A percentile compares a stretch with the other conserved stretches of the same genome.
Evolutionary conservation across 2,113 vertebrate genomes (phyloP).

Genomic region (Oreochromis niloticus): DNA sequence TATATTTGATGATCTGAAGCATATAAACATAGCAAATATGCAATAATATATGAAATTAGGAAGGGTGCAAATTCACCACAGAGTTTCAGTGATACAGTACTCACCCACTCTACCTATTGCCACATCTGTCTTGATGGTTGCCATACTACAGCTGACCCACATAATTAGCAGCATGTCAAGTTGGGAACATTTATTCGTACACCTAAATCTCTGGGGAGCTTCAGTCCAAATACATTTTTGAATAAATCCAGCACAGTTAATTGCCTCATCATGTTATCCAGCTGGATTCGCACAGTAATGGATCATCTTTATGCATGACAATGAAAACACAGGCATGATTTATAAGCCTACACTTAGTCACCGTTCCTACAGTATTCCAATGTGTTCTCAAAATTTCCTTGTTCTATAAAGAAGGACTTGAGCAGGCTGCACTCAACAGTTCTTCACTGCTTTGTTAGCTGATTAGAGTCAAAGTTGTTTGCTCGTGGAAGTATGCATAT

Average conservation of each 20-base stretch:
- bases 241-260: constrained; percentile 44
- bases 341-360: constrained; percentile 22
- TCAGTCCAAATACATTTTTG: constrained; percentile 25
- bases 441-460: neutral
- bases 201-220: constrained; percentile 3
- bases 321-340: constrained; percentile 27
- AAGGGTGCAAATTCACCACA: neutral
- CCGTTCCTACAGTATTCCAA: neutral
- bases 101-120: neutral
- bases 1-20: neutral
- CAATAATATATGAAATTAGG: neutral
- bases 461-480: neutral
- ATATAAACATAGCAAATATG: neutral
- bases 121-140: neutral
- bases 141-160: neutral
- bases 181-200: constrained; percentile 13
- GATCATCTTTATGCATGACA: constrained; percentile 41
- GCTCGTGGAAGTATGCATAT: neutral
- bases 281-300: constrained; percentile 20
- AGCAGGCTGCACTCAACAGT: neutral
- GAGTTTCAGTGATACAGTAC: neutral
- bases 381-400: neutral
- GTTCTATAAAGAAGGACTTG: neutral
- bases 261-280: constrained; percentile 47
- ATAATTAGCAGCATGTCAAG: constrained; percentile 6